Evolutionary conservation across 2,888 invertebrate genomes (phyloP), one percentile per base, ranked within the genome.

Genomic region (Ornithoptera alexandrae): DNA sequence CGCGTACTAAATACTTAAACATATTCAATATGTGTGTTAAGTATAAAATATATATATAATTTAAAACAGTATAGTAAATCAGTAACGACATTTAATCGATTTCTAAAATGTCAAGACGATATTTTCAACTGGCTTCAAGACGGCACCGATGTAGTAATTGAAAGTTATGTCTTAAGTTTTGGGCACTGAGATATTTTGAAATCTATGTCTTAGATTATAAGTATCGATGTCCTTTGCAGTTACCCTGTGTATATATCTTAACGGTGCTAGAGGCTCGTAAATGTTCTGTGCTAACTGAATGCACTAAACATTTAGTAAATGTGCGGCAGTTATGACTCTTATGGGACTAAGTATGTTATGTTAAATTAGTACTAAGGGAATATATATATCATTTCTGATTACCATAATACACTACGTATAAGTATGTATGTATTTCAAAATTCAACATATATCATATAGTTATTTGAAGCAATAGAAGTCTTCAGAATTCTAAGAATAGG

Each of bases 321-420:
- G 12, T 17, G 7, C 18, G n/a, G 12, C 60, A n/a, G 58, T 58
- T 65, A 66, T 60, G 59, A 66, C 50, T 60, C 59, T 66, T 50
- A 53, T 66, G 66, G 66, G 60, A 66, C 15, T 50, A 17, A 66
- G 20, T 36, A 20, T 50, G 58, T 57, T 24, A 24, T 24, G 24
- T 18, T 24, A 66, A 60, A 66, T 66, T 53, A 66, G 66, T 20
- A 30, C 22, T 50, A 46, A 42, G 66, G 66, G 66, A 50, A 60
- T 66, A 58, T 22, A 57, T 57, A 58, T n/a, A 66, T 60, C 46
- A 60, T 60, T 60, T 59, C 17, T 39, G 24, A 42, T 58, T 58
- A 42, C 42, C 56, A 57, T 7, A 24, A 24, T 46, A 10, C 1
- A 22, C 6, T 65, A 30, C 18, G 18, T 36, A 57, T 58, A 22